These are phyloP conservation scores for Sclerodermus sp. DNA, from an alignment of 2,888 invertebrate species.

Conservation along the genomic window DNA sequence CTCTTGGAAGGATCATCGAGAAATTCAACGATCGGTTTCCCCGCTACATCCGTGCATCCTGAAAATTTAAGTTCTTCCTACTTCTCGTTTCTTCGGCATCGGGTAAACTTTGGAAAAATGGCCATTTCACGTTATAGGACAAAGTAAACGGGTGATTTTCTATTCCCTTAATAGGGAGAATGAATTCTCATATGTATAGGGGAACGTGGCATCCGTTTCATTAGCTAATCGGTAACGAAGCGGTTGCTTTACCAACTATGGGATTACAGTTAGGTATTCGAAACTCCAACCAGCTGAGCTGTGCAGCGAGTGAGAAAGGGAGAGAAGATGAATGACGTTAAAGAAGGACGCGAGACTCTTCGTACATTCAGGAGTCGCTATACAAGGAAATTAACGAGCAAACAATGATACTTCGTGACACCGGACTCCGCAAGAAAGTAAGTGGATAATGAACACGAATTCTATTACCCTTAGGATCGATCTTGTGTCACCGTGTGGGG, in stretches of 20 bases:
- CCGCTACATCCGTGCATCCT: constrained; percentile 70
- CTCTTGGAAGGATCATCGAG: constrained; percentile 64
- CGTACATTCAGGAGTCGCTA: too few species aligned
- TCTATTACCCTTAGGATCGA: not conserved
- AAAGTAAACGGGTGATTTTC: too few species aligned
- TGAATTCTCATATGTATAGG: constrained; percentile 10
- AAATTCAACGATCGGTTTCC: constrained; percentile 69
- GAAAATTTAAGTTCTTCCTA: constrained; percentile 44
- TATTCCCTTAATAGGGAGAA: constrained; percentile 10
- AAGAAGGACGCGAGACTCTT: constrained; percentile 5
- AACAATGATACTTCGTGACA: too few species aligned
- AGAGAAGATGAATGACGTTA: constrained; percentile 5
- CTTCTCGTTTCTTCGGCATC: constrained; percentile 13
- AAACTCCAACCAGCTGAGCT: constrained; percentile 7
- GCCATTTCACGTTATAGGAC: too few species aligned
- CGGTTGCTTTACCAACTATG: constrained; percentile 25
- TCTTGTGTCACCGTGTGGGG: too few species aligned
- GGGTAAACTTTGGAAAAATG: too few species aligned
- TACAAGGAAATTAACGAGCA: too few species aligned
- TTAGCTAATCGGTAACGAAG: constrained; percentile 30
- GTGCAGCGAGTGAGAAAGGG: constrained; percentile 8
- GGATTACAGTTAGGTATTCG: constrained; percentile 26
- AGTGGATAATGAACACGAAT: constrained; percentile 17
- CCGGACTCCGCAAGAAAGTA: not conserved
- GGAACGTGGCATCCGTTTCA: constrained; percentile 10